Conservation (phyloP, 2,113 vertebrate genomes). For the Pomatorhinus ruficollis region DNA sequence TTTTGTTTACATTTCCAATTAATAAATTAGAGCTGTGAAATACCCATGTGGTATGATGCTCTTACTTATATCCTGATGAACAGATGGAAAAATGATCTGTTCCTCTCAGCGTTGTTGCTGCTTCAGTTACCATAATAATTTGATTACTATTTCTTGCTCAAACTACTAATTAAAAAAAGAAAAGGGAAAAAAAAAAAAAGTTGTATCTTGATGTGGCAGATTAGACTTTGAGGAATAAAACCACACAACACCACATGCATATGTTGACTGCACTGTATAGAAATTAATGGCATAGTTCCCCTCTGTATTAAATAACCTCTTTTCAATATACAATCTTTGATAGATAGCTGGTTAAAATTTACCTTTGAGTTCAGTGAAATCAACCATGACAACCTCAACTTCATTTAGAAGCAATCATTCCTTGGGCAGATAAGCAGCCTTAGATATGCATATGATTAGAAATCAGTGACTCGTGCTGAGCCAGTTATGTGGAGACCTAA, state of each 20-base stretch:
- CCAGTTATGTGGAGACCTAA: background rate
- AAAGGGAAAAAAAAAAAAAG: background rate
- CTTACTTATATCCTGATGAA: background rate
- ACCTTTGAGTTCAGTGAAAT: background rate
- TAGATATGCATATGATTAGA: background rate
- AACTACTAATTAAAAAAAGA: background rate
- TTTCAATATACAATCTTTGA: background rate
- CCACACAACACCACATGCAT: background rate
- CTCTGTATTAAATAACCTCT: background rate
- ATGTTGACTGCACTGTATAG: background rate
- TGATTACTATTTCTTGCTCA: background rate
- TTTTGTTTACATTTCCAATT: background rate
- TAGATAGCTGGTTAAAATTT: background rate
- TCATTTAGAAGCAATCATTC: background rate
- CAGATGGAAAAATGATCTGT: background rate
- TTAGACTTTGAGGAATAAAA: background rate
- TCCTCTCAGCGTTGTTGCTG: background rate
- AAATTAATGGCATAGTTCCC: background rate
- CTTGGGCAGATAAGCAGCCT: background rate
- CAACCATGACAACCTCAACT: background rate
- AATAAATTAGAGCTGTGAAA: background rate
- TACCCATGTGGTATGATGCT: background rate
- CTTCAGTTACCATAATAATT: background rate
- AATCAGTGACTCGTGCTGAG: background rate
- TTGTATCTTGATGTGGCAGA: rapidly evolving